Evolutionary conservation across 2,797 vertebrate species (phyloP).

Genomic region (Nyctalus aviator): DNA sequence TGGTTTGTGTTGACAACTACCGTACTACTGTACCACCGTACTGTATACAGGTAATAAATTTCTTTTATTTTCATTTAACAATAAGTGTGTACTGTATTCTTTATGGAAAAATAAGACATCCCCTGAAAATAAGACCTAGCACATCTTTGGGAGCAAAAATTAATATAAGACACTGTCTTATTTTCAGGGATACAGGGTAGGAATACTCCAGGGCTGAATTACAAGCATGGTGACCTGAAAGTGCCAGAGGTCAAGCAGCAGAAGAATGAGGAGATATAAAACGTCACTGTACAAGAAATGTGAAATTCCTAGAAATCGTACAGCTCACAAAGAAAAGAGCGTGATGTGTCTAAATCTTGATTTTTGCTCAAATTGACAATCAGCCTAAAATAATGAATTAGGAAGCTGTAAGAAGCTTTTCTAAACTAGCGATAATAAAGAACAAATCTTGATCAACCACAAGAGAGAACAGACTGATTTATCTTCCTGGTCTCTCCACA

Average conservation of each 20-base stretch:
- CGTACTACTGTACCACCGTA: too few species aligned
- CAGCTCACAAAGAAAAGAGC: neutral
- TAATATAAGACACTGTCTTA: too few species aligned
- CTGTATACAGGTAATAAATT: too few species aligned
- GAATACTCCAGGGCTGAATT: neutral
- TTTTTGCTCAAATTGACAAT: constrained; percentile 14
- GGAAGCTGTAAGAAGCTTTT: neutral
- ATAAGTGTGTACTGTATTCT: too few species aligned
- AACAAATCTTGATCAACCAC: neutral
- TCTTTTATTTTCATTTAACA: too few species aligned
- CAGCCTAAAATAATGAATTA: constrained; percentile 20
- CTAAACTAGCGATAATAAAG: neutral
- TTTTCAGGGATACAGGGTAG: neutral
- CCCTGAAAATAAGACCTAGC: too few species aligned
- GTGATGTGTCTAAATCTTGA: neutral
- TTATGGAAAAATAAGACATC: too few species aligned
- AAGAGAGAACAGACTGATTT: constrained; percentile 24
- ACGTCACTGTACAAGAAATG: neutral
- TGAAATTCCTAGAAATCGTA: constrained; percentile 3
- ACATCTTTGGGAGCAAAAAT: too few species aligned
- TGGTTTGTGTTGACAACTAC: too few species aligned
- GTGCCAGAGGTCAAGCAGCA: neutral
- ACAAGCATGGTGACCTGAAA: neutral
- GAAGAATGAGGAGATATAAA: neutral
- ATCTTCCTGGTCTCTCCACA: constrained; percentile 17